Evolutionary conservation across 2,888 invertebrate genomes (phyloP), one percentile per base, ranked within the genome.

Genomic region (Agrotis segetum): DNA sequence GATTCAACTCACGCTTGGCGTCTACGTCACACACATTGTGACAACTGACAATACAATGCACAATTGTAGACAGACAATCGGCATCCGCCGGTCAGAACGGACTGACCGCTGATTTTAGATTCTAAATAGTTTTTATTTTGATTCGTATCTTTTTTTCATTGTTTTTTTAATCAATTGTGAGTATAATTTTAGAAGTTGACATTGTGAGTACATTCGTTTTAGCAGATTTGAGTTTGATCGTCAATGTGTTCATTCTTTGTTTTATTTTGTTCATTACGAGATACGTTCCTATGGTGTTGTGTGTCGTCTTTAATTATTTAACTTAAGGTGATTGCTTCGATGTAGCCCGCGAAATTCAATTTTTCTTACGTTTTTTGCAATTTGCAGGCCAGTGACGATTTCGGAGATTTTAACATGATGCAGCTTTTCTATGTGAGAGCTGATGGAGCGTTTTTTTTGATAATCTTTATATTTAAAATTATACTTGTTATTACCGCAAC

Each of bases 41-140:
- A 53, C 70, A 58, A 64, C 73, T 60, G 68, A 83, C 67, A 83
- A 73, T 67, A 75, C 71, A 79, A 79, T 66, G 74, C 72, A 72
- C 74, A 52, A 83, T 85, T 79, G 79, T 81, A 47, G 56, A 29
- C 83, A 68, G 68, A 85, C 80, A 83, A 85, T 83, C 66, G 71
- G 72, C 74, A 79, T 83, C 83, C 85, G 80, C 71, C 64, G 47
- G 61, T 52, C 44, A 71, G 47, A 52, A 58, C 66, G 72, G 68
- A 59, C 72, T 67, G 67, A n/a, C 59, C 61, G 74, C 19, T 69
- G 74, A 59, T 84, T 69, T 61, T 71, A 60, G 52, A 68, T 49
- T 61, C 53, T 64, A 71, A 55, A 77, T 77, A 53, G 59, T 46
- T 55, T 60, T 19, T 24, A 40, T 11, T 40, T 68, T 49, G 29